Conservation (phyloP, 2,113 vertebrate genomes). For the Megaceryle maxima region DNA sequence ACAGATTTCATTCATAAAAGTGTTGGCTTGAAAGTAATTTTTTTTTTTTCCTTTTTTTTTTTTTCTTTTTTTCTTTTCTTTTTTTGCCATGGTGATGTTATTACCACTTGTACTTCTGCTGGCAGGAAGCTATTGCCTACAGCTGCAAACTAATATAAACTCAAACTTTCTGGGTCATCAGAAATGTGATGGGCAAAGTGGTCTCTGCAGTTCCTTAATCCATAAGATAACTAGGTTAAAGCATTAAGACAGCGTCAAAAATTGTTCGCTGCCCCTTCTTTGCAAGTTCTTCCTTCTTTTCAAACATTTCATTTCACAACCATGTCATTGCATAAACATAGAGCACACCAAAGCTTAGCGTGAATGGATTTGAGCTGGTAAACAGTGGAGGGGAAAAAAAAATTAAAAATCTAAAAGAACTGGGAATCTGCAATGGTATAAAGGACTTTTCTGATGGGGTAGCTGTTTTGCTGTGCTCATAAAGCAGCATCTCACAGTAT, state of each 20-base stretch:
- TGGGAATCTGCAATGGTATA: background rate
- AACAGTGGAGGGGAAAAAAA: background rate
- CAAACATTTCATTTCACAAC: background rate
- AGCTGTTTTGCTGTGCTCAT: background rate
- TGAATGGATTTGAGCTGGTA: background rate
- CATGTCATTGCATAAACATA: background rate
- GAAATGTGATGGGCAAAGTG: background rate
- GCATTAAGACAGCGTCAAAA: background rate
- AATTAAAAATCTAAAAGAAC: background rate
- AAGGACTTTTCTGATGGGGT: background rate
- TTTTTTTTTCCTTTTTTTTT: background rate
- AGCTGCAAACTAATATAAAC: slow-evolving; percentile 37
- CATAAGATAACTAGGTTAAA: background rate
- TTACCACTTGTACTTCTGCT: slow-evolving; percentile 38
- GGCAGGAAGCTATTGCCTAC: slow-evolving; percentile 27
- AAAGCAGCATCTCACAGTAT: background rate
- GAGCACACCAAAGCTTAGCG: background rate
- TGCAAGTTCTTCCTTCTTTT: background rate
- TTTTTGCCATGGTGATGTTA: background rate
- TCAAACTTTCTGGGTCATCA: slow-evolving; percentile 28
- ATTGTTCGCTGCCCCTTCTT: background rate
- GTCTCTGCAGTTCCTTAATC: background rate
- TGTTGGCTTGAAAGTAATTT: background rate
- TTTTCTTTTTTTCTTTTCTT: background rate
- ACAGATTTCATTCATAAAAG: background rate